Evolutionary conservation across 1,140 invertebrate species (phyloP).

Genomic region (Camponotus floridanus): DNA sequence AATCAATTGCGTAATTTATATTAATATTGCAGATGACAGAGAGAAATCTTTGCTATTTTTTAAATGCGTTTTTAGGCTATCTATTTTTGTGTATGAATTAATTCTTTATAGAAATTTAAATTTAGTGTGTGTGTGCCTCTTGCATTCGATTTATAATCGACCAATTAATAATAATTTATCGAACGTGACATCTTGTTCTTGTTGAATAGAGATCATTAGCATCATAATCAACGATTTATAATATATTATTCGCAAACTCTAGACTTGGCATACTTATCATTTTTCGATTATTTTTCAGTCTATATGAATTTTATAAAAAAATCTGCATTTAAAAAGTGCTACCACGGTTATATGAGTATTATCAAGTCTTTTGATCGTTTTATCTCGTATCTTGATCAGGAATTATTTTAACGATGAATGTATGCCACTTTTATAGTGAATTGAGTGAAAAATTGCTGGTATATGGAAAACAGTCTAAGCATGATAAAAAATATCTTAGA

Average conservation of each 20-base stretch:
- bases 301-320: neutral
- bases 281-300: conserved; percentile 18
- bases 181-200: neutral
- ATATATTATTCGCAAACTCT: conserved; percentile 19
- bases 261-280: neutral
- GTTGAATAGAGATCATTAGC: conserved; percentile 39
- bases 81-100: neutral
- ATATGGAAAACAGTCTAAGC: neutral
- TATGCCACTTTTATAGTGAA: neutral
- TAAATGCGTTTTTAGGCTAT: neutral
- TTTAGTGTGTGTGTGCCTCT: neutral
- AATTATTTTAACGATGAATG: neutral
- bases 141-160: conserved; percentile 12
- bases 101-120: conserved; percentile 44
- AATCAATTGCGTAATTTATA: neutral
- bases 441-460: neutral
- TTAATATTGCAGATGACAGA: neutral
- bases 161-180: conserved; percentile 50
- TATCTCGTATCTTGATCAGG: neutral
- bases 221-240: neutral
- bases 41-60: neutral
- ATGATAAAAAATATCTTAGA: neutral
- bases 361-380: conserved; percentile 5
- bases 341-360: neutral
- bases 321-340: neutral